Base-by-base conservation (phyloP, 2,113 vertebrate species). In the Accipiter cooperii region DNA sequence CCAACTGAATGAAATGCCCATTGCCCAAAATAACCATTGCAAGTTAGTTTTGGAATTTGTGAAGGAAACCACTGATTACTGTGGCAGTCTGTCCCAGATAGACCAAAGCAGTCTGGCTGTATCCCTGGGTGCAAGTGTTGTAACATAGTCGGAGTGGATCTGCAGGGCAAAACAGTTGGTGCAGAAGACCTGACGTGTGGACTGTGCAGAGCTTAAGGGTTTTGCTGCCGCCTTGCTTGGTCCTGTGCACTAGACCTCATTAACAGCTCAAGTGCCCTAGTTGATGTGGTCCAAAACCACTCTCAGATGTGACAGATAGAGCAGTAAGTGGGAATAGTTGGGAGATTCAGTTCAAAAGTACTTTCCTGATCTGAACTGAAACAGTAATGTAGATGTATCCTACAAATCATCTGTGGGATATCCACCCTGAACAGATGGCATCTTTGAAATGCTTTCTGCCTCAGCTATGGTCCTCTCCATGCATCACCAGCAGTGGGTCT, bases 141-240 rank as follows among this genome's bases (percentile, higher is more conserved):
- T 10, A 40, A 17, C 2, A 8, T 0, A 33, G 18, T 10, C 42
- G 61, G 58, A 61, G 7, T 31, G 38, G 33, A 44, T 40, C 34
- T 77, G 58, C 49, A 47, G 36, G n/a, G 21, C 44, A 60, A 5
- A 68, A 8, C 52, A 33, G 25, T 28, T 68, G 57, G 4, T 40
- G n/a, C 25, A 55, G 61, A 25, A 64, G 44, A 64, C 29, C 17
- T 57, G 75, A 47, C 13, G 18, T 38, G 24, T 52, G 61, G 9
- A 33, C 31, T 51, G 18, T 42, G 29, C 49, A 63, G 47, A 38
- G 38, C 0, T 5, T 29, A 21, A 46, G 40, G 44, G 29, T 19
- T 84, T 84, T 79, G 33, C 52, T 68, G 47, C 33, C 1, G 1
- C 19, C 6, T 3, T 47, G 1, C 44, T 69, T 0, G 0, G 8